Conservation (phyloP, 2,888 invertebrate genomes). For the Cyclophora punctaria region DNA sequence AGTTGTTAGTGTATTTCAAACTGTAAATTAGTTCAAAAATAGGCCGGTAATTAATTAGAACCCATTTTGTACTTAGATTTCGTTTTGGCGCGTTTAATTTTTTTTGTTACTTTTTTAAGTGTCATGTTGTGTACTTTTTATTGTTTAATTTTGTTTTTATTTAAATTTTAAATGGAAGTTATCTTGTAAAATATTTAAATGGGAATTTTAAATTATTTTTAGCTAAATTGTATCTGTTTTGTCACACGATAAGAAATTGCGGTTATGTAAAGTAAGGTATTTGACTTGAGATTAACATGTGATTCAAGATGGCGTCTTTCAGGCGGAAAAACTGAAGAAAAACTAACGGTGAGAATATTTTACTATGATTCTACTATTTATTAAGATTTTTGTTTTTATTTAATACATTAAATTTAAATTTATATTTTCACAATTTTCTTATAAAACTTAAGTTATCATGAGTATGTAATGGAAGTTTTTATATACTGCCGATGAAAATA, state of each 20-base stretch:
- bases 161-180: constrained; percentile 6
- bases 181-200: constrained; percentile 22
- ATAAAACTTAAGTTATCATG: no score
- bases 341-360: constrained; percentile 40
- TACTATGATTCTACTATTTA: no score
- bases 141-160: not conserved
- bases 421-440: no score
- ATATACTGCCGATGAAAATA: no score
- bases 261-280: constrained; percentile 41
- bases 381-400: no score
- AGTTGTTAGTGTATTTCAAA: constrained; percentile 28
- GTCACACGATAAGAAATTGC: constrained; percentile 54
- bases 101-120: not conserved
- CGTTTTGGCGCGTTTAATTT: constrained; percentile 2
- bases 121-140: not conserved
- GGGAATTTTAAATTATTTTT: constrained; percentile 32
- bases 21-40: constrained; percentile 20
- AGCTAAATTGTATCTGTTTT: constrained; percentile 41
- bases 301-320: constrained; percentile 67
- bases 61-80: constrained; percentile 1
- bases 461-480: no score
- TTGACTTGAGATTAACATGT: constrained; percentile 45
- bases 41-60: constrained; percentile 15
- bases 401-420: no score
- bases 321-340: constrained; percentile 37